Conservation (phyloP, 2,797 vertebrate genomes). For the Pteropus rufus region DNA sequence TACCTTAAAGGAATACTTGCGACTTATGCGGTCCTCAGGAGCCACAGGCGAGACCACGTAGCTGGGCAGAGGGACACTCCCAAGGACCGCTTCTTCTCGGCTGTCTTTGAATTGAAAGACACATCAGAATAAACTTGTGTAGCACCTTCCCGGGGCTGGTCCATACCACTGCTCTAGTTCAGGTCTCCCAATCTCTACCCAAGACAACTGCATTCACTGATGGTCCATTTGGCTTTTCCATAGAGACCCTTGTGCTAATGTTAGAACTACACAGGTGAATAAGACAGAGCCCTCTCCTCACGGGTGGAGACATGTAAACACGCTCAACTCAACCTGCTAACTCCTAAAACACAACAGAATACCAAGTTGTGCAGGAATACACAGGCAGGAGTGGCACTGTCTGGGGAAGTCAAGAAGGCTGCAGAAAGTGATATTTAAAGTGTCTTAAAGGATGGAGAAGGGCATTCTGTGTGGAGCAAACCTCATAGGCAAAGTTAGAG, state of each 20-base stretch:
- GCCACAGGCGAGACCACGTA: conserved; percentile 94
- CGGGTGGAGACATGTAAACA: background rate
- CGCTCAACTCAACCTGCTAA: background rate
- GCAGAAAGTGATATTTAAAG: background rate
- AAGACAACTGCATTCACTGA: background rate
- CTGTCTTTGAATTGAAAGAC: conserved; percentile 88
- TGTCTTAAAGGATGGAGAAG: background rate
- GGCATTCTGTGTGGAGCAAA: background rate
- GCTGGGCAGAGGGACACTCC: conserved; percentile 97
- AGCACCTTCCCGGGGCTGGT: background rate
- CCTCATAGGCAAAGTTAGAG: background rate
- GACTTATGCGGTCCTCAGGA: conserved; percentile 95
- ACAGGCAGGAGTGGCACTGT: background rate
- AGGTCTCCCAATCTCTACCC: background rate
- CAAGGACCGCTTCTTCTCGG: conserved; percentile 95
- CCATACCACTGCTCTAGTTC: background rate
- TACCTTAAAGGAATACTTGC: conserved; percentile 99
- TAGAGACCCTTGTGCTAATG: background rate
- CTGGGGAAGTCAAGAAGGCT: background rate
- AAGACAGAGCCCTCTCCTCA: background rate
- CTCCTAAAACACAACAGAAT: background rate
- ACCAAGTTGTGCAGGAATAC: background rate
- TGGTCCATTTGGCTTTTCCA: background rate
- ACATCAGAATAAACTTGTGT: background rate
- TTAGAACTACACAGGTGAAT: background rate